These are phyloP conservation scores for Pandemis heparana DNA, from an alignment of 2,888 invertebrate genomes.

Conservation along the genomic window DNA sequence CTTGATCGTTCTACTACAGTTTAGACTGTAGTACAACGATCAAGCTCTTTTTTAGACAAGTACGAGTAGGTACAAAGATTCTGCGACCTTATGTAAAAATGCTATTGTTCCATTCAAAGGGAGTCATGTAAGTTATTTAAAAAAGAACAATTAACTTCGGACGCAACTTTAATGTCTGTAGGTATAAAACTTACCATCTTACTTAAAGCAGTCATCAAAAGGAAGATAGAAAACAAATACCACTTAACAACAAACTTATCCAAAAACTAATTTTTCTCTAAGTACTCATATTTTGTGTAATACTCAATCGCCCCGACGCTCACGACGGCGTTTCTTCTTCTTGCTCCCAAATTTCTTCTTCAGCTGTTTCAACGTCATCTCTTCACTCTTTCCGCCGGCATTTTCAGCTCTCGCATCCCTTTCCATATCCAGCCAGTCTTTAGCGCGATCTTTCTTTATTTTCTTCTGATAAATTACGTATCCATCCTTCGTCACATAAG, in stretches of 20 bases:
- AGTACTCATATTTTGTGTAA: too few relatives aligned
- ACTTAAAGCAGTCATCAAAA: neutral
- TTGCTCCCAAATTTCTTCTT: slow-evolving; percentile 44
- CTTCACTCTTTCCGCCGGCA: slow-evolving; percentile 46
- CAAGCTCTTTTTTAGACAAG: too few relatives aligned
- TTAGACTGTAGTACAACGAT: too few relatives aligned
- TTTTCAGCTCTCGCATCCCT: slow-evolving; percentile 42
- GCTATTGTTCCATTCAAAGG: slow-evolving; percentile 5
- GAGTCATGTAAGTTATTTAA: neutral
- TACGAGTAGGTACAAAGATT: neutral
- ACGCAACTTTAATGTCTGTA: slow-evolving; percentile 3
- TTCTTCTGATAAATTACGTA: slow-evolving; percentile 76
- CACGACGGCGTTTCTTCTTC: slow-evolving; percentile 42
- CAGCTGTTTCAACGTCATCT: slow-evolving; percentile 47
- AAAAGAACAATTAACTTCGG: neutral
- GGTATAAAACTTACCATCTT: slow-evolving; percentile 8
- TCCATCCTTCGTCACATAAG: slow-evolving; percentile 75
- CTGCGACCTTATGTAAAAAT: neutral
- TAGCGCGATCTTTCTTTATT: slow-evolving; percentile 70
- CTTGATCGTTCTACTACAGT: neutral
- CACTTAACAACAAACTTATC: too few relatives aligned
- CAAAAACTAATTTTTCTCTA: too few relatives aligned
- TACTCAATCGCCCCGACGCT: slow-evolving; percentile 4
- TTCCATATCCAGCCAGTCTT: slow-evolving; percentile 69
- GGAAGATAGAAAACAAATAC: neutral